These are phyloP conservation scores for Montipora capitata DNA, from an alignment of 92 coral and sea anemone species.

Conservation along the genomic window DNA sequence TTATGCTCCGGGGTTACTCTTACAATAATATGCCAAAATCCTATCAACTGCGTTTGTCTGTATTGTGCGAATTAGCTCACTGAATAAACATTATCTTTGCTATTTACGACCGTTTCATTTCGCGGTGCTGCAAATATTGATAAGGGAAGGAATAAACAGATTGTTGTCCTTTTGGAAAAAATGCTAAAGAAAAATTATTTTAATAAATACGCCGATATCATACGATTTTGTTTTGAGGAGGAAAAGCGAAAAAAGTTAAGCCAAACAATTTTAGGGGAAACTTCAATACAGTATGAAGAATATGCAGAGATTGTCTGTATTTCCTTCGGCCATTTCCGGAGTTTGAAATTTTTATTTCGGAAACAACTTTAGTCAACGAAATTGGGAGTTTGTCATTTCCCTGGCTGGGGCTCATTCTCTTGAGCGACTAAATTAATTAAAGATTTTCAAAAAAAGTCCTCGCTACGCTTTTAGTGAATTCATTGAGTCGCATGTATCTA, in stretches of 20 bases:
- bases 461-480: constrained; percentile 4
- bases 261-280: not conserved
- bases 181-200: constrained; percentile 40
- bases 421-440: not conserved
- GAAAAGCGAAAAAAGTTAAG: constrained; percentile 1
- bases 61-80: constrained; percentile 41
- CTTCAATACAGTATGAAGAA: not conserved
- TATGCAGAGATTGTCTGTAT: constrained; percentile 3
- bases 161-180: constrained; percentile 9
- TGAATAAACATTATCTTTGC: constrained; percentile 75
- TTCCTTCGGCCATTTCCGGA: constrained; percentile 46
- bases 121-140: constrained; percentile 78
- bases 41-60: constrained; percentile 47
- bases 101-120: constrained; percentile 73
- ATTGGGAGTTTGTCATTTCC: constrained; percentile 9
- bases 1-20: constrained; percentile 11
- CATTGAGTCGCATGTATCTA: not conserved
- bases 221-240: constrained; percentile 31
- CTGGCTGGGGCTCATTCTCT: not conserved
- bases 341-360: constrained; percentile 47
- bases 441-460: not conserved
- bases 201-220: constrained; percentile 25
- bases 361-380: constrained; percentile 37
- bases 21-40: constrained; percentile 39
- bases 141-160: constrained; percentile 67